Evolutionary conservation across 2,797 vertebrate species (phyloP).

Genomic region (Acanthurus tractus): DNA sequence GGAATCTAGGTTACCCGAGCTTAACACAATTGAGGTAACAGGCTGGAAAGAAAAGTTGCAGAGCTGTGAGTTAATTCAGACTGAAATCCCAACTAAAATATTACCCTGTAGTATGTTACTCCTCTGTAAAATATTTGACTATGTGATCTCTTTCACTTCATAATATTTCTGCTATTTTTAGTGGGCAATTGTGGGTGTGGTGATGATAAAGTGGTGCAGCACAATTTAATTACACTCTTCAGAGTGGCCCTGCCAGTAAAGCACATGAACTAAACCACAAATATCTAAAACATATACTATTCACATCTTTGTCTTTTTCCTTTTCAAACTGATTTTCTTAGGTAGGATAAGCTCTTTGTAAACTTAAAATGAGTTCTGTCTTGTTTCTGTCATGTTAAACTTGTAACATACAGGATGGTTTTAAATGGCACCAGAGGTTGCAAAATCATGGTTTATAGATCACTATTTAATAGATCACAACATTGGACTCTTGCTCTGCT

Average conservation of each 20-base stretch:
- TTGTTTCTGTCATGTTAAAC: slow-evolving; percentile 9
- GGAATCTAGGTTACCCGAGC: slow-evolving; percentile 14
- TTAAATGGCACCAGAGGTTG: slow-evolving; percentile 2
- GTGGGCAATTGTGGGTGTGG: slow-evolving; percentile 36
- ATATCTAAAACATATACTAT: not conserved
- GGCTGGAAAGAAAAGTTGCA: not conserved
- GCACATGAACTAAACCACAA: not conserved
- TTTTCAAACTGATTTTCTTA: not conserved
- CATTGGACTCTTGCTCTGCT: not conserved
- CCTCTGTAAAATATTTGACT: slow-evolving; percentile 35
- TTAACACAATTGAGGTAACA: slow-evolving; percentile 1
- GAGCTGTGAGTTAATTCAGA: slow-evolving; percentile 2
- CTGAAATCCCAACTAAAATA: slow-evolving; percentile 11
- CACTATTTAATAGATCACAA: slow-evolving; percentile 1
- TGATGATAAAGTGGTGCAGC: slow-evolving; percentile 32
- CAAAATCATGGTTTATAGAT: slow-evolving; percentile 6
- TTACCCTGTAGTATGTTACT: not conserved
- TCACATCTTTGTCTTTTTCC: not conserved
- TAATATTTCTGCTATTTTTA: slow-evolving; percentile 23
- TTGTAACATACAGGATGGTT: not conserved
- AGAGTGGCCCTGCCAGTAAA: slow-evolving; percentile 11
- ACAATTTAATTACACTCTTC: slow-evolving; percentile 13
- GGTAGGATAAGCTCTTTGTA: not conserved
- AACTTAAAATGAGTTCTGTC: not conserved
- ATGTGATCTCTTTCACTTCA: slow-evolving; percentile 12